Evolutionary conservation across 2,888 invertebrate species (phyloP).

Genomic region (Pachydiplax longipennis): DNA sequence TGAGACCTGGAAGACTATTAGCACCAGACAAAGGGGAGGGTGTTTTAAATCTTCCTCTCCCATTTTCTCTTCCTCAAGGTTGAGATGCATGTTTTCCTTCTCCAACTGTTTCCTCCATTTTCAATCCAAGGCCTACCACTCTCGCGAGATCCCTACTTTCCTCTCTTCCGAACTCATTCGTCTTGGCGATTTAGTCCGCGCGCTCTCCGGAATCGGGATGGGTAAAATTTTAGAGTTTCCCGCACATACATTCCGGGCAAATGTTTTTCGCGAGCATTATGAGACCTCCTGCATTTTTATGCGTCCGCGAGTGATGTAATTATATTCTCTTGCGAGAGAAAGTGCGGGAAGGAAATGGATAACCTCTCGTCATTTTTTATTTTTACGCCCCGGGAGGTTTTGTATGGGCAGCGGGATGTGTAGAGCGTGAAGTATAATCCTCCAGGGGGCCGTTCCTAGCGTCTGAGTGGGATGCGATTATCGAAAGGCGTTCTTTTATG

Average conservation of each 20-base stretch:
- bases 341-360: neutral
- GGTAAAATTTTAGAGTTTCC: conserved; percentile 1
- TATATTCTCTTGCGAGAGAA: neutral
- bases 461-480: conserved; percentile 14
- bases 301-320: conserved; percentile 39
- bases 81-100: conserved; percentile 52
- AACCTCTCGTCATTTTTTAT: neutral
- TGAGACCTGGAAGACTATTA: neutral
- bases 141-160: neutral
- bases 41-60: conserved; percentile 52
- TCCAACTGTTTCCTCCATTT: conserved; percentile 47
- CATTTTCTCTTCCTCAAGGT: conserved; percentile 41
- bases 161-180: neutral
- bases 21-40: conserved; percentile 50
- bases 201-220: conserved; percentile 48
- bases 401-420: neutral
- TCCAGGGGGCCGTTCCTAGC: neutral
- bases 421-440: neutral
- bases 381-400: conserved; percentile 2
- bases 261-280: conserved; percentile 12
- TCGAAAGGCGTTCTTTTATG: neutral
- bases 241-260: conserved; percentile 7
- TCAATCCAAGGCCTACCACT: conserved; percentile 12
- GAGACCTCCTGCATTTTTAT: conserved; percentile 32
- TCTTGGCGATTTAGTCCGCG: conserved; percentile 16